Evolutionary conservation across 2,113 vertebrate species (phyloP), one percentile per base, ranked within the genome.

Genomic region (Gadus chalcogrammus): DNA sequence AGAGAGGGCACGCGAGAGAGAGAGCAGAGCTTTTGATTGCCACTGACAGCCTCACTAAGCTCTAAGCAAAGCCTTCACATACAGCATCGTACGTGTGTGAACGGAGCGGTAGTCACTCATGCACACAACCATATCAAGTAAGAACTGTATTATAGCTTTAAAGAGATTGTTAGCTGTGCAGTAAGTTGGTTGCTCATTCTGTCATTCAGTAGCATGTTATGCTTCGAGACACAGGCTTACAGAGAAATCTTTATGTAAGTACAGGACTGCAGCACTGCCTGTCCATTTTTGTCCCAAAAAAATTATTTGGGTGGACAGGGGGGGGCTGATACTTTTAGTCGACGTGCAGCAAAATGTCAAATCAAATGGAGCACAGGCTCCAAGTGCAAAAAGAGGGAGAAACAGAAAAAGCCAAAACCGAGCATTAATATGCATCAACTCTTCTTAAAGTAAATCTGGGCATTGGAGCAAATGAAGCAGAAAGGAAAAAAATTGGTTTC

Each of bases 361-460:
- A 78, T 77, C 70, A 77, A 82, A 79, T 31, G 24, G 15, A 52
- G 28, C 55, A 56, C 31, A 58, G n/a, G 3, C 79, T 82, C 62
- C 68, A 7, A 27, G 15, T 27, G 77, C 3, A 2, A 64, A 65
- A 62, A 71, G 73, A 52, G 15, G 31, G 18, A 5, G 13, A 73
- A 72, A 60, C 20, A 62, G 79, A 88, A 79, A 64, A 76, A 82
- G 60, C 67, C 65, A 42, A 70, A 20, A 77, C 74, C 67, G 64
- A 63, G 20, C 70, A 84, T 87, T 76, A 85, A 85, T 85, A 85
- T 79, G 79, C 79, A 86, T 73, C 70, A 56, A 56, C 69, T 74
- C 69, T 61, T 81, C 71, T 81, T 69, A 84, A 85, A 84, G 78
- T 73, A 70, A 70, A 77, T 73, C 28, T 60, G 74, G 68, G 69